Base-by-base conservation (phyloP, 2,113 vertebrate species). In the Oncorhynchus masou region DNA sequence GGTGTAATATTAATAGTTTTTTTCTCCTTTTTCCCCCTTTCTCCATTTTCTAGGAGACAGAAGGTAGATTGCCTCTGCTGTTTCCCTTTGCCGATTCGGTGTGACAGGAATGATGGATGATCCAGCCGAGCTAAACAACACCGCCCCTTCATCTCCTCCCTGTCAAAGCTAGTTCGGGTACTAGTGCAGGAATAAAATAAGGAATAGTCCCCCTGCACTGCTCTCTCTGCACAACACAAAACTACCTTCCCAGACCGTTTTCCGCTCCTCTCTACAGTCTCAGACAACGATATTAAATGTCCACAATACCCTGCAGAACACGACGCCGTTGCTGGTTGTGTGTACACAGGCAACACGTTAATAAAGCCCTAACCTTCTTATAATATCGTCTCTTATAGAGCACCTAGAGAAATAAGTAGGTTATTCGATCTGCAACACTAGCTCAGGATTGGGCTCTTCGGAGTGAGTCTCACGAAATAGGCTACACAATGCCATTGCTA, bases 31-130 rank as follows among this genome's bases (percentile, higher is more conserved):
- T 70, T 78, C 77, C 39, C 39, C 71, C 70, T 76, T 73, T 79
- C 80, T 79, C 80, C 80, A 71, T 83, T 85, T 88, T 88, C 92
- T 94, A 94, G 92, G 92, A 95, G 95, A 93, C 95, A 97, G 96
- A 96, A 95, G 95, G 96, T 94, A 94, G 94, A 93, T 90, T 95
- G 95, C 94, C 92, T 94, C 92, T 90, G 85, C 91, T 91, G 93
- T 91, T 94, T 92, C 95, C 95, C 95, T 92, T 94, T 94, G 95
- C 94, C 95, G 95, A 95, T 95, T 94, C 94, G 88, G 91, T 92
- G 93, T 95, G 96, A 97, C 96, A 97, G 95, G 91, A 92, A 96
- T 98, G 97, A 99, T 98, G 96, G 96, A 99, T 98, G 96, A 96
- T 93, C 94, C 92, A 80, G 94, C 94, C 80, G 91, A 91, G 94